Conservation (phyloP, 2,888 invertebrate genomes). For the Pteria penguin region DNA sequence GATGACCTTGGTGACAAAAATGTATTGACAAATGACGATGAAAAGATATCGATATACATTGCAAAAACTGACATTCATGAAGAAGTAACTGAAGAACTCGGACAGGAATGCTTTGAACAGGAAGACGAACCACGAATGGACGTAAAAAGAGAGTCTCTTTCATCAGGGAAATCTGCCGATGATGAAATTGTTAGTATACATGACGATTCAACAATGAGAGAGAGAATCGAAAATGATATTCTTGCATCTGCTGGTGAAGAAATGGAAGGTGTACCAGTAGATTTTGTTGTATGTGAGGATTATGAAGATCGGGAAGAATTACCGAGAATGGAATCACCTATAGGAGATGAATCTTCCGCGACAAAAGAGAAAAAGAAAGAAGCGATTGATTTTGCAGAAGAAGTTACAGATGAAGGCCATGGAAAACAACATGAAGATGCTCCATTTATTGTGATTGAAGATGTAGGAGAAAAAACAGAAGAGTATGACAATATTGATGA, state of each 20-base stretch:
- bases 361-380: conserved; percentile 46
- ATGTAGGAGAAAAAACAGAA: not conserved
- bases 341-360: conserved; percentile 34
- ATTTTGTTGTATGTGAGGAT: conserved; percentile 50
- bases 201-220: conserved; percentile 48
- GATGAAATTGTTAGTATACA: conserved; percentile 39
- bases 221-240: conserved; percentile 50
- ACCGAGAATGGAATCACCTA: not conserved
- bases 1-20: not conserved
- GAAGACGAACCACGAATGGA: not conserved
- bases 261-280: conserved; percentile 59
- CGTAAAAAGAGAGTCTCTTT: not conserved
- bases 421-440: conserved; percentile 40
- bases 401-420: conserved; percentile 39
- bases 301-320: conserved; percentile 27
- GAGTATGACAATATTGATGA: not conserved
- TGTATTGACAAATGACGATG: not conserved
- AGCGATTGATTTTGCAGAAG: conserved; percentile 11
- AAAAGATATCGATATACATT: not conserved
- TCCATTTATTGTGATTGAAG: conserved; percentile 33
- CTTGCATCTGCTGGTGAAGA: conserved; percentile 63
- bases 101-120: not conserved
- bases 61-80: not conserved
- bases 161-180: not conserved
- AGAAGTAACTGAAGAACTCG: not conserved